Conservation (phyloP, 37 sponge, comb jelly and placozoan species). For the Cliona cf. orientalis region DNA sequence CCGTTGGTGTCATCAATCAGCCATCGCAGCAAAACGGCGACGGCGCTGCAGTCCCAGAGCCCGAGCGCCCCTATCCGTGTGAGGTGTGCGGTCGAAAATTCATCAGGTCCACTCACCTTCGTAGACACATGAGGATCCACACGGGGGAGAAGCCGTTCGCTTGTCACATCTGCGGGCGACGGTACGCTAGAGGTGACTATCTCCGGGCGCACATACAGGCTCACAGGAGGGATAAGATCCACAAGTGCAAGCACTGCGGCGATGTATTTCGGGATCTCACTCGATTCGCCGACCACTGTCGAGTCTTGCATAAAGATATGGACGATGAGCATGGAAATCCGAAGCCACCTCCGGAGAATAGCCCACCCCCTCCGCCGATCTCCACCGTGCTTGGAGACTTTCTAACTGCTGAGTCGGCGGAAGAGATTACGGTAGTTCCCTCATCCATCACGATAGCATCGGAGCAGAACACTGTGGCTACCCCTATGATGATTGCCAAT, state of each 20-base stretch:
- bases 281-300: constrained; percentile 78
- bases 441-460: not conserved
- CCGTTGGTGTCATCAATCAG: not conserved
- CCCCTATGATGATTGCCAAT: constrained; percentile 19
- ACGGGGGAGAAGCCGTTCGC: constrained; percentile 83
- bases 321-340: constrained; percentile 63
- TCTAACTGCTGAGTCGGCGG: constrained; percentile 2
- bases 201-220: constrained; percentile 78
- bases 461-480: constrained; percentile 3
- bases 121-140: constrained; percentile 78
- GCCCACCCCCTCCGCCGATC: constrained; percentile 30
- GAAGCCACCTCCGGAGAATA: constrained; percentile 31
- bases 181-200: constrained; percentile 77
- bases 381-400: constrained; percentile 4
- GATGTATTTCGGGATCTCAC: constrained; percentile 77
- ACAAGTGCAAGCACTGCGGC: constrained; percentile 78
- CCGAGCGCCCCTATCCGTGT: constrained; percentile 62
- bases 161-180: constrained; percentile 78
- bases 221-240: constrained; percentile 60
- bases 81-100: constrained; percentile 72
- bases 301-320: constrained; percentile 45
- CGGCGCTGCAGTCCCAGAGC: too few relatives aligned
- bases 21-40: not conserved
- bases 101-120: constrained; percentile 66
- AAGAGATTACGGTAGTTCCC: constrained; percentile 19